A percentile compares a stretch with the other conserved stretches of the same genome.
Conservation (phyloP, 2,113 vertebrate species). For the Lamprotornis superbus region DNA sequence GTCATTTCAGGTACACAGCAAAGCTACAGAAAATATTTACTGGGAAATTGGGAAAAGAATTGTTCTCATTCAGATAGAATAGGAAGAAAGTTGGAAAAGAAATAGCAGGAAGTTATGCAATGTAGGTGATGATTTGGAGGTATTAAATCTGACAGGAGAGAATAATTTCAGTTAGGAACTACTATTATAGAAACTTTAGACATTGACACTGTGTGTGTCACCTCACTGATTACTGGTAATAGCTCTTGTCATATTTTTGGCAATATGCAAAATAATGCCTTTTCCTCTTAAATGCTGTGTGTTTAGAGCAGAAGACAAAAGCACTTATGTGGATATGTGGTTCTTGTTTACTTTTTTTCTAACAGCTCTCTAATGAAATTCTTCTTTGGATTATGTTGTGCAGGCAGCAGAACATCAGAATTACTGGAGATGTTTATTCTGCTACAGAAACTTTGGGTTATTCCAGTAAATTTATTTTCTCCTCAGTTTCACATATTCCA, state of each 20-base stretch:
- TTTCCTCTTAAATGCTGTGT: background rate
- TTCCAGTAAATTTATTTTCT: background rate
- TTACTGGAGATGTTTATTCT: background rate
- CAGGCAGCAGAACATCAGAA: background rate
- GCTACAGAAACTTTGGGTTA: background rate
- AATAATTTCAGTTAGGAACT: background rate
- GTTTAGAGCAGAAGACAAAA: background rate
- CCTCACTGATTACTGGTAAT: background rate
- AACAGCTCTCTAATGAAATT: background rate
- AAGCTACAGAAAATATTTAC: background rate
- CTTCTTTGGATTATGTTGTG: background rate
- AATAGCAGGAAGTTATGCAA: background rate
- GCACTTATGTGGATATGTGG: accelerated
- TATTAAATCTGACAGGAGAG: background rate
- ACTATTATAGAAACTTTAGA: background rate
- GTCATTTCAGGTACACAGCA: background rate
- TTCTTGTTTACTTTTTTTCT: background rate
- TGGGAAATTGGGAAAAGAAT: background rate
- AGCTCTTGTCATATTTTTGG: background rate
- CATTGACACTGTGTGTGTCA: background rate
- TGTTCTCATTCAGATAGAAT: background rate
- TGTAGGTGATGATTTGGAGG: background rate
- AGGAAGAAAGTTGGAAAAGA: background rate
- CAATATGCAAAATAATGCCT: background rate
- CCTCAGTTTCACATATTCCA: background rate